A percentile compares a stretch with the other conserved stretches of the same genome.
Evolutionary conservation across 2,888 invertebrate genomes (phyloP).

Genomic region (Pristionchus exspectatus): DNA sequence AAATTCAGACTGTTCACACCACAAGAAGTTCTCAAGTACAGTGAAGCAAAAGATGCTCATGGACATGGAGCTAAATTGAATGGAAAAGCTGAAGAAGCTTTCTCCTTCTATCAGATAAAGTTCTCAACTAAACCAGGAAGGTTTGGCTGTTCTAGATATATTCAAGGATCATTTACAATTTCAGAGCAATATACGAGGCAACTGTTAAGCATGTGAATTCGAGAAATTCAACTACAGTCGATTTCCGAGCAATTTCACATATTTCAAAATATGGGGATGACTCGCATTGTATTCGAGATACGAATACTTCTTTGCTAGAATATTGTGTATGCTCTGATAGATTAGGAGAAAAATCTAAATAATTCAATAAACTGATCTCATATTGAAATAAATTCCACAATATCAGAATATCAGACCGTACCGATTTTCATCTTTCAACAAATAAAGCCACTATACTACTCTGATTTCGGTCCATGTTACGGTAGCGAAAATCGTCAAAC

Average conservation of each 20-base stretch:
- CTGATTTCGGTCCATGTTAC: too few relatives aligned
- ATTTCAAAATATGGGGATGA: slow-evolving; percentile 19
- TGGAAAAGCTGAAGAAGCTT: not conserved
- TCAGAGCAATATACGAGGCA: not conserved
- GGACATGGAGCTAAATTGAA: not conserved
- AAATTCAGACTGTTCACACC: not conserved
- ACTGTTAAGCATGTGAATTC: not conserved
- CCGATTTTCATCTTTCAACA: too few relatives aligned
- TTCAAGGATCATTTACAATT: not conserved
- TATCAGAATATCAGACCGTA: too few relatives aligned
- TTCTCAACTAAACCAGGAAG: not conserved
- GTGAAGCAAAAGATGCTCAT: not conserved
- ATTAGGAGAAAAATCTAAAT: not conserved
- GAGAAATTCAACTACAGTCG: not conserved
- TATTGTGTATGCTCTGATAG: not conserved
- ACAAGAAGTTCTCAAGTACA: not conserved
- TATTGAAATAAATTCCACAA: too few relatives aligned
- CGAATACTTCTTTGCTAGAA: slow-evolving; percentile 6
- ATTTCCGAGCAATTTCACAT: slow-evolving; percentile 1
- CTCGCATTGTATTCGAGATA: slow-evolving; percentile 4
- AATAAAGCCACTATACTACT: too few relatives aligned
- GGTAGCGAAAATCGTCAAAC: too few relatives aligned
- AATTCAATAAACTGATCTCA: not conserved
- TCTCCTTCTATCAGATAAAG: not conserved
- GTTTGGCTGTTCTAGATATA: not conserved